These are phyloP conservation scores for Odontomachus brunneus DNA, from an alignment of 1,140 invertebrate genomes.

Conservation along the genomic window DNA sequence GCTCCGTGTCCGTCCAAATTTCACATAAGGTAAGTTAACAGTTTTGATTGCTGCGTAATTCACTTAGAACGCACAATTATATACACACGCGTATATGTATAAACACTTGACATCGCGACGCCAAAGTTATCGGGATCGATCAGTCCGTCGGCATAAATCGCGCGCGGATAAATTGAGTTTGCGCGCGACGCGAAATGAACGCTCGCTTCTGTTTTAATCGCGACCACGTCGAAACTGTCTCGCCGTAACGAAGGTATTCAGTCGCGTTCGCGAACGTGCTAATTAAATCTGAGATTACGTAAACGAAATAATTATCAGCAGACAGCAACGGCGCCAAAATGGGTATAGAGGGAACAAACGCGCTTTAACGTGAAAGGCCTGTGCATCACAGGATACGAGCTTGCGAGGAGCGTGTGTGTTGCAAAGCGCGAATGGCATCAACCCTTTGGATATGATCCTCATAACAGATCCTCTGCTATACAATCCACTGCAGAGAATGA, in stretches of 20 bases:
- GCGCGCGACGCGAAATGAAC: slow-evolving; percentile 57
- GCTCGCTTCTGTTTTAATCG: slow-evolving; percentile 63
- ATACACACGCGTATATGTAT: no score
- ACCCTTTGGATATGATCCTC: slow-evolving; percentile 11
- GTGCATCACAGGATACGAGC: not conserved
- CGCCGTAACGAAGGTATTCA: slow-evolving; percentile 71
- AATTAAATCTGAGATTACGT: slow-evolving; percentile 72
- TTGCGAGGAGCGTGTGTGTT: slow-evolving; percentile 9
- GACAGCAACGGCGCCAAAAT: slow-evolving; percentile 41
- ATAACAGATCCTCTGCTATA: slow-evolving; percentile 2
- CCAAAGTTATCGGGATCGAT: slow-evolving; percentile 17
- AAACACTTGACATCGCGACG: not conserved
- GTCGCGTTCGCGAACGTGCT: slow-evolving; percentile 48
- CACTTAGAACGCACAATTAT: no score
- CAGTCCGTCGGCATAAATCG: slow-evolving; percentile 60
- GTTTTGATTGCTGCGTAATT: not conserved
- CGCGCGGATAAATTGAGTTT: slow-evolving; percentile 51
- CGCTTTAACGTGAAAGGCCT: slow-evolving; percentile 1
- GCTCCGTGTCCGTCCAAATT: not conserved
- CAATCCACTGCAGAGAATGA: slow-evolving; percentile 3
- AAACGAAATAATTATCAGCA: slow-evolving; percentile 70
- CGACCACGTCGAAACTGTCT: slow-evolving; percentile 56
- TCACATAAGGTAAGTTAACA: no score
- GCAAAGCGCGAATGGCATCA: slow-evolving; percentile 20
- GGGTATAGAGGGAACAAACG: slow-evolving; percentile 29